Evolutionary conservation across 2,888 invertebrate genomes (phyloP), one percentile per base, ranked within the genome.

Genomic region (Mechanitis messenoides): DNA sequence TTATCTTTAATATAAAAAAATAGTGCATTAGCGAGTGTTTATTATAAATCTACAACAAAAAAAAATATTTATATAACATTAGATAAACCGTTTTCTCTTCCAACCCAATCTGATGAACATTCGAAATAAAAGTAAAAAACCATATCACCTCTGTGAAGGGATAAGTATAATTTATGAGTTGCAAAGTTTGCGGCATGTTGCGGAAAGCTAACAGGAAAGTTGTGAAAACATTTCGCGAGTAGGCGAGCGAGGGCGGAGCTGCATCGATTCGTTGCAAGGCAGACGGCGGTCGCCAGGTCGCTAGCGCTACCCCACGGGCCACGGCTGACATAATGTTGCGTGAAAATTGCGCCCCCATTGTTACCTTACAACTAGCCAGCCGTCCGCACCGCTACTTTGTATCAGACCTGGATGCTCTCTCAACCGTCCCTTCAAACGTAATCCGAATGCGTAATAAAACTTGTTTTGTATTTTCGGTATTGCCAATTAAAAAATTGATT

Each of bases 271-370:
- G 73, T 72, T 81, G 83, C 80, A 82, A 67, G 75, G 75, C 74
- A 76, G 77, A 72, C 77, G 57, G 53, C 61, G 56, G 66, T 9
- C 50, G 50, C 50, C 50, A 31, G 50, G 50, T 50, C 50, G 50
- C 47, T 47, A 47, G 61, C 61, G 71, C 70, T 69, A 69, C 71
- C 75, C 73, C 62, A 28, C 38, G 57, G 53, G 54, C 68, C 65
- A 55, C 63, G 60, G 63, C 60, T 61, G 59, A 61, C 83, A 86
- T 85, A 88, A 88, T 87, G 87, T 85, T 83, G 85, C 88, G 87
- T 88, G 81, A 87, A 88, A 87, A 86, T 83, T 79, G 81, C 79
- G 77, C 80, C 77, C 78, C 82, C 72, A 82, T 85, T 85, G 84
- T 84, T 84, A 81, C 81, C 80, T 82, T 76, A 75, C 75, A 71